phyloP scores from a whole-genome alignment of 2,797 vertebrate species.

The Crenichthys baileyi region DNA sequence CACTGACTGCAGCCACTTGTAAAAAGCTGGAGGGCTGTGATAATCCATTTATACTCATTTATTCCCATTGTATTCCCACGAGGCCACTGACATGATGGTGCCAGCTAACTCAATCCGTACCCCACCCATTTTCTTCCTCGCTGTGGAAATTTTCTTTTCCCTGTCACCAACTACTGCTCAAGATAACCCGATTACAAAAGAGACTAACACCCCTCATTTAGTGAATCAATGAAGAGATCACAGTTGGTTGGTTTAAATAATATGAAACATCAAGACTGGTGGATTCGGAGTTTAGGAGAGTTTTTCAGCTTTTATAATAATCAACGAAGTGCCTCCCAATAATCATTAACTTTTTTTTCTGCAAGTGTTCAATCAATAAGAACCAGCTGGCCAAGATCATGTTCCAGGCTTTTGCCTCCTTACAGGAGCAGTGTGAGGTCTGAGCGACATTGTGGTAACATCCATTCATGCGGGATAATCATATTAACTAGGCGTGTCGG shows the following conservation, averaged over 20 bases:
- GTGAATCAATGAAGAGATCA: conserved; percentile 41
- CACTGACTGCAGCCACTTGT: conserved; percentile 73
- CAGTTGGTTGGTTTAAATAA: conserved; percentile 38
- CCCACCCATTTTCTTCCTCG: conserved; percentile 74
- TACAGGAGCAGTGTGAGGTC: conserved; percentile 65
- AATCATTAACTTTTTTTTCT: conserved; percentile 53
- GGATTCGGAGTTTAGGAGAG: conserved; percentile 12
- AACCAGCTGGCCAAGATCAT: conserved; percentile 29
- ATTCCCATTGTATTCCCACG: conserved; percentile 73
- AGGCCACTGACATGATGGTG: conserved; percentile 75
- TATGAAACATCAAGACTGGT: conserved; percentile 7
- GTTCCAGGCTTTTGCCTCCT: conserved; percentile 50
- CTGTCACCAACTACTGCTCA: conserved; percentile 48
- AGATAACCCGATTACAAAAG: conserved; percentile 29
- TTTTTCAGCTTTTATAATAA: conserved; percentile 8
- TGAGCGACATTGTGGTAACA: conserved; percentile 64
- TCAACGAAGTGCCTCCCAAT: conserved; percentile 42
- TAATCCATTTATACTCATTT: conserved; percentile 80
- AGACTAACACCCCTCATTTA: conserved; percentile 9
- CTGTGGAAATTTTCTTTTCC: conserved; percentile 68
- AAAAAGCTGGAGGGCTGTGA: conserved; percentile 75
- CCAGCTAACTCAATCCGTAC: conserved; percentile 67
- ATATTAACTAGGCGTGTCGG: conserved; percentile 84
- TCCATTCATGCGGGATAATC: conserved; percentile 79
- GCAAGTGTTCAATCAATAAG: conserved; percentile 59